Conservation (phyloP, 37 sponge, comb jelly and placozoan species). For the Lycopodina hypogea region DNA sequence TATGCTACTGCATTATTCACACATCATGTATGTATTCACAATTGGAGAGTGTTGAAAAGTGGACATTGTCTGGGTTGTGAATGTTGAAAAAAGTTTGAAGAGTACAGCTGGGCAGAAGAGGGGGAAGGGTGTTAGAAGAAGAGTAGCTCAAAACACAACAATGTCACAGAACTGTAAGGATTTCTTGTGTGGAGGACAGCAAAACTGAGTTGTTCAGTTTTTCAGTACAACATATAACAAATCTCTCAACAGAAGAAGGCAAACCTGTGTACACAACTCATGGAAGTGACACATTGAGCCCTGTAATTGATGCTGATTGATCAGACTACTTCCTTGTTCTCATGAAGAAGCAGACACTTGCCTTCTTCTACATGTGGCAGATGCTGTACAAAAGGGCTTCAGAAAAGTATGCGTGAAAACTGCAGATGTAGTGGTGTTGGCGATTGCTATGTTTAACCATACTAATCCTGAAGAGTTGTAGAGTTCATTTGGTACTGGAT, state of each 20-base stretch:
- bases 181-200: slow-evolving; percentile 31
- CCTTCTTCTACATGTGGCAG: slow-evolving; percentile 30
- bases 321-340: slow-evolving; percentile 20
- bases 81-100: slow-evolving; percentile 26
- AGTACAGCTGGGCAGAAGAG: slow-evolving; percentile 20
- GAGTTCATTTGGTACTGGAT: slow-evolving; percentile 21
- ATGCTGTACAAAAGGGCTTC: slow-evolving; percentile 6
- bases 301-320: slow-evolving; percentile 26
- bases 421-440: slow-evolving; percentile 40
- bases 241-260: neutral
- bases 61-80: slow-evolving; percentile 26
- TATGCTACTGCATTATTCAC: slow-evolving; percentile 23
- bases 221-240: neutral
- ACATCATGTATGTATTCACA: slow-evolving; percentile 10
- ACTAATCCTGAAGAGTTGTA: slow-evolving; percentile 16
- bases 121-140: slow-evolving; percentile 28
- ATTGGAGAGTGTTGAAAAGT: slow-evolving; percentile 2
- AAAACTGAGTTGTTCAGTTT: slow-evolving; percentile 24
- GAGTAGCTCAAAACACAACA: neutral
- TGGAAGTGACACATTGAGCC: neutral
- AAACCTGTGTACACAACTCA: slow-evolving; percentile 3
- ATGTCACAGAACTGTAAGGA: slow-evolving; percentile 24
- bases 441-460: slow-evolving; percentile 3
- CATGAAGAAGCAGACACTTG: slow-evolving; percentile 50
- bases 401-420: slow-evolving; percentile 22